These are phyloP conservation scores for Nymphalis urticae DNA, from an alignment of 2,888 invertebrate genomes.

Conservation along the genomic window DNA sequence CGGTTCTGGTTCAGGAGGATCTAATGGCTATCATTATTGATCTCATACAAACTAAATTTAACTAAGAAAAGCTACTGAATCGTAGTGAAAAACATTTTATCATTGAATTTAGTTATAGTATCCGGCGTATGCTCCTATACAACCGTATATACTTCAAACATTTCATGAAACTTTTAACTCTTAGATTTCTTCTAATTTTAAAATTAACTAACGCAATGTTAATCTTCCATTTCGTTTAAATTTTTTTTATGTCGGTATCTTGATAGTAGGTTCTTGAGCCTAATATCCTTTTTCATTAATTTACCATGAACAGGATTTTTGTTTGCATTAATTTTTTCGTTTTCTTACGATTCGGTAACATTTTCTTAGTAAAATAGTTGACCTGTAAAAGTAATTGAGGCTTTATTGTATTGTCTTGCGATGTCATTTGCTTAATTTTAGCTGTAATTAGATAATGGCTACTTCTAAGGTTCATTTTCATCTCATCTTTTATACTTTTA, in stretches of 20 bases:
- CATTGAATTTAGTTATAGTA: conserved; percentile 19
- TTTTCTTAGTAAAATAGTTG: conserved; percentile 27
- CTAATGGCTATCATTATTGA: conserved; percentile 71
- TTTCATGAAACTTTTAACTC: neutral
- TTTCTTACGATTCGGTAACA: conserved; percentile 29
- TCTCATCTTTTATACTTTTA: conserved; percentile 19
- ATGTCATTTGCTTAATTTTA: conserved; percentile 27
- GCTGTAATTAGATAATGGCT: conserved; percentile 30
- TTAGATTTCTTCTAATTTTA: neutral
- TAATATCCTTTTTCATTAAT: neutral
- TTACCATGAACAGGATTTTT: neutral
- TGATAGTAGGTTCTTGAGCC: neutral
- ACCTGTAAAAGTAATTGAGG: conserved; percentile 21
- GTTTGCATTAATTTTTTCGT: neutral
- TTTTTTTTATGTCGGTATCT: neutral
- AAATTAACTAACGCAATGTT: neutral
- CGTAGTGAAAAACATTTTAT: conserved; percentile 36
- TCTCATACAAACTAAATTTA: conserved; percentile 49
- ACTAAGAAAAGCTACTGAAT: conserved; percentile 45
- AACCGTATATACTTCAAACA: conserved; percentile 22
- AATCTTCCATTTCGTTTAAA: neutral
- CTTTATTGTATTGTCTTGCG: conserved; percentile 32
- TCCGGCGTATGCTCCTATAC: conserved; percentile 18
- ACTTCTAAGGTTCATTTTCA: conserved; percentile 22
- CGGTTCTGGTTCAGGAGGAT: conserved; percentile 34